A percentile compares a stretch with the other conserved stretches of the same genome.
Evolutionary conservation across 37 sponge, comb jelly and placozoan genomes (phyloP).

Genomic region (Theonella swinhoei): DNA sequence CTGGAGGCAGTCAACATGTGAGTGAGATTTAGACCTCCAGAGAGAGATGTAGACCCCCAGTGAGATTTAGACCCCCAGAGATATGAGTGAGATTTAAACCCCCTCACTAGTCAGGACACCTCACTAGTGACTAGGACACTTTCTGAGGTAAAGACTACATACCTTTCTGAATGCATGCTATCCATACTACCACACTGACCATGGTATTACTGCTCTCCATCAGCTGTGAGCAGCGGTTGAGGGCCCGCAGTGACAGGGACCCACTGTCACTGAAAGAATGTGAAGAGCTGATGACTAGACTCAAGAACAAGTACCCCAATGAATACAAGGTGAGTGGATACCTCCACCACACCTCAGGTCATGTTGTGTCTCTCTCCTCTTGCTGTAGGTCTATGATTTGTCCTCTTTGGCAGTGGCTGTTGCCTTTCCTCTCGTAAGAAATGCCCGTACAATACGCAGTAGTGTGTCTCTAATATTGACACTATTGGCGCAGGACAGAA

Average conservation of each 20-base stretch:
- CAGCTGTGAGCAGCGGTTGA: conserved; percentile 34
- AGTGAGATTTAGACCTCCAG: conserved; percentile 26
- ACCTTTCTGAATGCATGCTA: no score
- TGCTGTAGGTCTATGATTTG: conserved; percentile 54
- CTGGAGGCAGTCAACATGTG: conserved; percentile 63
- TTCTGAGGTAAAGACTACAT: no score
- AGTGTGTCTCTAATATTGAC: no score
- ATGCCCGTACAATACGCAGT: no score
- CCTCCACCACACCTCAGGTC: neutral
- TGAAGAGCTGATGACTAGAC: conserved; percentile 58
- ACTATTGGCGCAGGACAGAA: no score
- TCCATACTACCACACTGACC: no score
- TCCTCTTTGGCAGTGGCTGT: conserved; percentile 79
- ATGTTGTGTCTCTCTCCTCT: neutral
- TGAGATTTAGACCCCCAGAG: no score
- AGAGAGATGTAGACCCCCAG: no score
- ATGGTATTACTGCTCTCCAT: neutral
- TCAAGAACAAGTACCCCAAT: conserved; percentile 72
- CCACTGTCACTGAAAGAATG: conserved; percentile 79
- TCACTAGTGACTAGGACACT: no score
- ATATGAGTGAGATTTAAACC: no score
- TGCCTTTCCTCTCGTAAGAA: conserved; percentile 73
- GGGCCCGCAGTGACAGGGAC: neutral
- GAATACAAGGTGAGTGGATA: conserved; percentile 60
- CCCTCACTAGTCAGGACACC: no score